Evolutionary conservation across 2,113 vertebrate genomes (phyloP).

Genomic region (Ciconia maguari): DNA sequence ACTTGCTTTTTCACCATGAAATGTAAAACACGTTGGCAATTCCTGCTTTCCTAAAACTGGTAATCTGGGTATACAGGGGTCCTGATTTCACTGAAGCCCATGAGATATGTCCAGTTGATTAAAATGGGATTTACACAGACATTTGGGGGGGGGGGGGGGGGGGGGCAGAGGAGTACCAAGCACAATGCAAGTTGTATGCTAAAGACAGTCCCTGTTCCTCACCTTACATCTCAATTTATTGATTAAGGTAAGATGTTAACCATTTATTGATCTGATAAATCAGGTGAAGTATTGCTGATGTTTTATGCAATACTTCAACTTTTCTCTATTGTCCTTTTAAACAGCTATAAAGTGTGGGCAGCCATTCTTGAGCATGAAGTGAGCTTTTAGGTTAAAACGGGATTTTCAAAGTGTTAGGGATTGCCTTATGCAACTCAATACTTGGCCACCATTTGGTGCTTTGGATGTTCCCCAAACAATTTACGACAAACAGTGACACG

Average conservation of each 20-base stretch:
- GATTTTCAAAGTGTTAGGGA: neutral
- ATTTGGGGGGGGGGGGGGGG: neutral
- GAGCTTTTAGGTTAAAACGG: neutral
- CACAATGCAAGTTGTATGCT: neutral
- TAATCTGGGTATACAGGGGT: neutral
- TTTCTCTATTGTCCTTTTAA: neutral
- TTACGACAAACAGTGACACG: neutral
- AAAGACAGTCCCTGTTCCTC: neutral
- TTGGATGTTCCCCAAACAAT: neutral
- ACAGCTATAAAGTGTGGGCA: neutral
- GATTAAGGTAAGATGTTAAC: neutral
- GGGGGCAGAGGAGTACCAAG: neutral
- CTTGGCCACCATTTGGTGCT: neutral
- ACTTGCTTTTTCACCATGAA: neutral
- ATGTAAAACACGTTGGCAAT: neutral
- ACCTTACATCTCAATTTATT: neutral
- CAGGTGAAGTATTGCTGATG: neutral
- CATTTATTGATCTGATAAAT: neutral
- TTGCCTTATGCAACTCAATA: neutral
- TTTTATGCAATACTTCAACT: neutral
- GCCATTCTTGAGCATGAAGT: neutral
- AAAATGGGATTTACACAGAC: neutral
- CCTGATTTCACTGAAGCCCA: neutral
- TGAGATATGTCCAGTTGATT: neutral
- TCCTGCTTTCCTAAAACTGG: neutral